These are phyloP conservation scores for Pelodytes ibericus DNA, from an alignment of 2,797 vertebrate species.

Conservation along the genomic window DNA sequence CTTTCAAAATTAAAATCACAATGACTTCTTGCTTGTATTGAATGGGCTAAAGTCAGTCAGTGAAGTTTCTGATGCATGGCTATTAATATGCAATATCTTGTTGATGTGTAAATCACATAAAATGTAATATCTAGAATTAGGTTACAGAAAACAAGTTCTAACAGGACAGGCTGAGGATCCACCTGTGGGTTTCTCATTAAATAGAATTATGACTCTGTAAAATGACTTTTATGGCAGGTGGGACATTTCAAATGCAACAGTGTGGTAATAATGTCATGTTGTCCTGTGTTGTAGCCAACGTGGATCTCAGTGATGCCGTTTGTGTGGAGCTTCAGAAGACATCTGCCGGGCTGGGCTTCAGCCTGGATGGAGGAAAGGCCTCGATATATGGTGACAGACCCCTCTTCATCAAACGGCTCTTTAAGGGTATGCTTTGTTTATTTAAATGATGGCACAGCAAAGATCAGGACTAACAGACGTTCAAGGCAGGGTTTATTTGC, in stretches of 20 bases:
- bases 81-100: no score
- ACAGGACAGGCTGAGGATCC: not conserved
- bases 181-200: not conserved
- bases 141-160: not conserved
- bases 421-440: slow-evolving; percentile 79
- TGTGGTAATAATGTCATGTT: slow-evolving; percentile 3
- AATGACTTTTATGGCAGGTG: not conserved
- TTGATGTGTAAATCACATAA: no score
- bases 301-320: slow-evolving; percentile 72
- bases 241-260: not conserved
- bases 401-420: slow-evolving; percentile 85
- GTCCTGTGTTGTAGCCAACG: slow-evolving; percentile 65
- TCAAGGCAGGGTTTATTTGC: no score
- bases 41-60: no score
- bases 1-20: no score
- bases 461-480: no score
- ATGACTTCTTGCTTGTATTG: no score
- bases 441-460: not conserved
- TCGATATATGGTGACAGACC: slow-evolving; percentile 83
- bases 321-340: slow-evolving; percentile 87
- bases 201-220: not conserved
- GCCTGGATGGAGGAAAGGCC: slow-evolving; percentile 86
- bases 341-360: slow-evolving; percentile 88
- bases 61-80: no score
- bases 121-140: no score